These are phyloP conservation scores for Rhagium mordax DNA, from an alignment of 2,888 invertebrate genomes.

Conservation along the genomic window DNA sequence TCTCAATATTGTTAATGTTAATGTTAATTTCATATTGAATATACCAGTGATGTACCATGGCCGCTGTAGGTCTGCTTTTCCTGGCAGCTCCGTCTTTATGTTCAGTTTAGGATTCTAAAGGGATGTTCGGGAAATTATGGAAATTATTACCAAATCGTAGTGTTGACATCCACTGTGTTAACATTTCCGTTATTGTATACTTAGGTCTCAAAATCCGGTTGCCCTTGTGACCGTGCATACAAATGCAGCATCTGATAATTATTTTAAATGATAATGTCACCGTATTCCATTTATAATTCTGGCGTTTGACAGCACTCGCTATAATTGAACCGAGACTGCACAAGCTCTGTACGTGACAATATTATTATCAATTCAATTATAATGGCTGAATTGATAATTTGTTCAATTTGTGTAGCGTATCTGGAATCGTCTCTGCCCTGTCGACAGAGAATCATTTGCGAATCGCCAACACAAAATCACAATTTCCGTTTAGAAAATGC, in stretches of 20 bases:
- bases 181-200: neutral
- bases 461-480: neutral
- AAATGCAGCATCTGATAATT: neutral
- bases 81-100: too few species aligned
- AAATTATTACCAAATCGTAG: neutral
- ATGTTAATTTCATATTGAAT: too few species aligned
- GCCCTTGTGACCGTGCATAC: neutral
- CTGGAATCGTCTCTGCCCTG: neutral
- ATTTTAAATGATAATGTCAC: constrained; percentile 5
- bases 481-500: constrained; percentile 13
- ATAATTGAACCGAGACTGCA: constrained; percentile 1
- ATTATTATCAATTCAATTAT: constrained; percentile 24
- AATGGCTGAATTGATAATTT: constrained; percentile 26
- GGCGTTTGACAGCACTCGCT: neutral
- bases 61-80: too few species aligned
- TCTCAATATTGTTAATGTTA: too few species aligned
- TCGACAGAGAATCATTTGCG: constrained; percentile 7
- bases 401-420: neutral
- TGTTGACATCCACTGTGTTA: neutral
- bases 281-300: constrained; percentile 13
- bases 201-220: neutral
- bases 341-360: constrained; percentile 18
- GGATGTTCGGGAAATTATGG: neutral
- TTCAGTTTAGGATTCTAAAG: too few species aligned
- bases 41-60: too few species aligned